phyloP scores from a whole-genome alignment of 2,797 vertebrate species.

The Hippopotamyrus pictus region DNA sequence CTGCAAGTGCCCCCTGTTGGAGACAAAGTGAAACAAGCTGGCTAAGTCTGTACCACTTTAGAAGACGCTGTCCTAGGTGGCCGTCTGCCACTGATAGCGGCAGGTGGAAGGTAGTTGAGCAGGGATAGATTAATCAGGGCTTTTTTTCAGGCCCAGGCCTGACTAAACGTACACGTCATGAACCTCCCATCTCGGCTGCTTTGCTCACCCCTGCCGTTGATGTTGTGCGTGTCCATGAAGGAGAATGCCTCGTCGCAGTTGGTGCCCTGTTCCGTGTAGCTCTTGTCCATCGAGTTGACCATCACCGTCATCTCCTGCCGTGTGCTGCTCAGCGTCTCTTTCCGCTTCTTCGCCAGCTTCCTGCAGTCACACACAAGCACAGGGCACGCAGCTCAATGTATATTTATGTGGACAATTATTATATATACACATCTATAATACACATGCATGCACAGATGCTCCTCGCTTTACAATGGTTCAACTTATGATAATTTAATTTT shows the following conservation, averaged over 20 bases:
- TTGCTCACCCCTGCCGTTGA: conserved; percentile 84
- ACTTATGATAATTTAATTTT: not conserved
- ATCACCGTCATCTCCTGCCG: conserved; percentile 99
- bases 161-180: not conserved
- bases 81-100: not conserved
- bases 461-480: not conserved
- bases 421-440: not conserved
- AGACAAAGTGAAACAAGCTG: not conserved
- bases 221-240: conserved; percentile 97
- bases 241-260: conserved; percentile 96
- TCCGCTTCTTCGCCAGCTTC: conserved; percentile 98
- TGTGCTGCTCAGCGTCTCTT: conserved; percentile 92
- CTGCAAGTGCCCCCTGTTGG: not conserved
- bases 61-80: not conserved
- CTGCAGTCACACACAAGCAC: conserved; percentile 47
- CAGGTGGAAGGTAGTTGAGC: not conserved
- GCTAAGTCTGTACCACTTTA: not conserved
- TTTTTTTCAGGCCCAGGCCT: not conserved
- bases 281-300: conserved; percentile 99
- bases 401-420: not conserved
- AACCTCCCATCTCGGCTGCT: not conserved
- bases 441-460: not conserved
- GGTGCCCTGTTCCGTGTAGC: conserved; percentile 95
- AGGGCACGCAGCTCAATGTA: not conserved
- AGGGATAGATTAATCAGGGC: not conserved